A percentile compares a stretch with the other conserved stretches of the same genome.
phyloP scores from a whole-genome alignment of 2,888 invertebrate species.

The Pocota personata region DNA sequence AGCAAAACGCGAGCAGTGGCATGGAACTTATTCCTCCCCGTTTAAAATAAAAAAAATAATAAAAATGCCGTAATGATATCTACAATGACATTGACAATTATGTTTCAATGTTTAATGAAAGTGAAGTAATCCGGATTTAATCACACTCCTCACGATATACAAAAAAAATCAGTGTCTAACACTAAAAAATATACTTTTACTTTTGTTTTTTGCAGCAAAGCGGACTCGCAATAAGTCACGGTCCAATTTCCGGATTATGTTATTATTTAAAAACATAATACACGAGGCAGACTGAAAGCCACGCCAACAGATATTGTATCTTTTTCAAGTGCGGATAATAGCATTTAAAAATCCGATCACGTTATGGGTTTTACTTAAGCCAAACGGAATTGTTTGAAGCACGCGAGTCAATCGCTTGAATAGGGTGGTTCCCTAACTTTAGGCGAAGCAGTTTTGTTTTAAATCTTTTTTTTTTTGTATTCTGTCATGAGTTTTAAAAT shows the following conservation, averaged over 20 bases:
- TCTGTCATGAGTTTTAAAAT: no score
- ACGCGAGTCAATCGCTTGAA: neutral
- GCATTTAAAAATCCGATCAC: conserved; percentile 13
- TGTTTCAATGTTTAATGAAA: neutral
- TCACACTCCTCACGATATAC: neutral
- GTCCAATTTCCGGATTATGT: neutral
- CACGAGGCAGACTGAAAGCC: neutral
- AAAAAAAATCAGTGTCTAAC: no score
- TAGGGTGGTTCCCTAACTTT: neutral
- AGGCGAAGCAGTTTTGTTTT: no score
- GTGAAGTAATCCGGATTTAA: neutral
- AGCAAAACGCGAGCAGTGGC: neutral
- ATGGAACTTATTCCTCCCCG: neutral
- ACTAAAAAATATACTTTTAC: neutral
- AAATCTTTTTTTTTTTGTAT: no score
- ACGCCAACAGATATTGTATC: neutral
- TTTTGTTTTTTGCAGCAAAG: neutral
- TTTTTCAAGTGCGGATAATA: neutral
- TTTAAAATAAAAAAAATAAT: neutral
- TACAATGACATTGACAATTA: conserved; percentile 1
- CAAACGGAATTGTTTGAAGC: neutral
- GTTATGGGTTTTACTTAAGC: conserved; percentile 17
- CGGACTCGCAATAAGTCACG: neutral
- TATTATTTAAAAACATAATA: neutral
- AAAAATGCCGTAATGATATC: neutral